phyloP scores from a whole-genome alignment of 1,140 invertebrate genomes.

The Megalonaias nervosa region DNA sequence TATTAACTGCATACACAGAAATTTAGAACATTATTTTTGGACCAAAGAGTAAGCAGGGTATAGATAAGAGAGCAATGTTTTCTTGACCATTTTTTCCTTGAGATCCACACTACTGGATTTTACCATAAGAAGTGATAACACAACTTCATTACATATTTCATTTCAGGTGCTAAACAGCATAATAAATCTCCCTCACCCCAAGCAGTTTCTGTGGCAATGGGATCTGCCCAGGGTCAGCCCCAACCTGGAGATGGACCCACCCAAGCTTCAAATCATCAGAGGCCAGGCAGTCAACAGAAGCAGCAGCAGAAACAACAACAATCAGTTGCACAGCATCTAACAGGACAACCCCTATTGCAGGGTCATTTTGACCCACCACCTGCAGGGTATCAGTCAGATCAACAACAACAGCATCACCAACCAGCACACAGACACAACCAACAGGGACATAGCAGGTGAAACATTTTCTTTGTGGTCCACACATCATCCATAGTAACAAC shows the following conservation, averaged over 20 bases:
- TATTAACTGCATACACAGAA: no score
- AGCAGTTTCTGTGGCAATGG: not conserved
- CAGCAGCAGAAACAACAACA: conserved; percentile 30
- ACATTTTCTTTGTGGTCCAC: not conserved
- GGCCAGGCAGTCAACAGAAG: conserved; percentile 2
- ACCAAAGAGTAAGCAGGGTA: no score
- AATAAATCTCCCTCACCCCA: not conserved
- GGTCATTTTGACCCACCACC: conserved; percentile 9
- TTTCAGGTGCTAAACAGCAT: conserved; percentile 25
- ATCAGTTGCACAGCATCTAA: conserved; percentile 14
- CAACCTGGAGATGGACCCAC: not conserved
- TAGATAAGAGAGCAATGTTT: no score
- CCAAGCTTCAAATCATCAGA: not conserved
- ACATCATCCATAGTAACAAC: not conserved
- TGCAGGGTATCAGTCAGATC: conserved; percentile 22
- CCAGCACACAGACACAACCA: conserved; percentile 4
- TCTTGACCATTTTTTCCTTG: no score
- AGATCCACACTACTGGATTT: no score
- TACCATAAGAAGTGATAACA: no score
- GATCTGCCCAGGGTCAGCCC: not conserved
- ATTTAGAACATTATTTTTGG: no score
- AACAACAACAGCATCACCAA: conserved; percentile 24
- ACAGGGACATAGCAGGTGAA: not conserved
- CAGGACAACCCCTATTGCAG: conserved; percentile 12
- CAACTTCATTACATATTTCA: not conserved